A percentile compares a stretch with the other conserved stretches of the same genome.
These are phyloP conservation scores for Pandemis corylana DNA, from an alignment of 2,888 invertebrate species.

Conservation along the genomic window DNA sequence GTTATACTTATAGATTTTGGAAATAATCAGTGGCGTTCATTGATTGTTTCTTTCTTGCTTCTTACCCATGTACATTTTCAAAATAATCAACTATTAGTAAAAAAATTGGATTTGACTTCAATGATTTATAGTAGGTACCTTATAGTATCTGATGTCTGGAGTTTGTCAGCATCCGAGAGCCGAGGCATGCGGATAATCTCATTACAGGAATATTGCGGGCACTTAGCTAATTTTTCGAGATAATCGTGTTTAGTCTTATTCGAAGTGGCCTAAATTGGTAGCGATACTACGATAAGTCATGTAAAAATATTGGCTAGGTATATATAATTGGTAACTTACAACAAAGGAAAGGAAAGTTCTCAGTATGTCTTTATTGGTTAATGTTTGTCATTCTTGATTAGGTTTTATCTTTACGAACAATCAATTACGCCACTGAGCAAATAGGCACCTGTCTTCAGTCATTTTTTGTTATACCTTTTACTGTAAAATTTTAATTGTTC, in stretches of 20 bases:
- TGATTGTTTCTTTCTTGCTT: neutral
- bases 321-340: too few species aligned
- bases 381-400: too few species aligned
- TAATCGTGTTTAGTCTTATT: conserved; percentile 10
- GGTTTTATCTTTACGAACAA: too few species aligned
- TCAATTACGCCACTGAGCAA: too few species aligned
- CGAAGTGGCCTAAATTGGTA: neutral
- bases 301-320: neutral
- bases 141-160: conserved; percentile 20
- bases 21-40: neutral
- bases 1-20: too few species aligned
- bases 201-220: conserved; percentile 9
- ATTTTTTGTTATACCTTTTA: too few species aligned
- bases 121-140: neutral
- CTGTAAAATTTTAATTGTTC: neutral
- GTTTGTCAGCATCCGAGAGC: conserved; percentile 17
- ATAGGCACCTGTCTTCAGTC: too few species aligned
- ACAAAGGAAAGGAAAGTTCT: too few species aligned
- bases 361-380: too few species aligned
- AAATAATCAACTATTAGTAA: neutral
- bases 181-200: conserved; percentile 23
- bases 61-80: neutral
- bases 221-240: conserved; percentile 36
- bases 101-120: neutral
- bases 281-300: neutral